A percentile compares a stretch with the other conserved stretches of the same genome.
phyloP scores from a whole-genome alignment of 1,140 invertebrate species.

The Microplitis demolitor region DNA sequence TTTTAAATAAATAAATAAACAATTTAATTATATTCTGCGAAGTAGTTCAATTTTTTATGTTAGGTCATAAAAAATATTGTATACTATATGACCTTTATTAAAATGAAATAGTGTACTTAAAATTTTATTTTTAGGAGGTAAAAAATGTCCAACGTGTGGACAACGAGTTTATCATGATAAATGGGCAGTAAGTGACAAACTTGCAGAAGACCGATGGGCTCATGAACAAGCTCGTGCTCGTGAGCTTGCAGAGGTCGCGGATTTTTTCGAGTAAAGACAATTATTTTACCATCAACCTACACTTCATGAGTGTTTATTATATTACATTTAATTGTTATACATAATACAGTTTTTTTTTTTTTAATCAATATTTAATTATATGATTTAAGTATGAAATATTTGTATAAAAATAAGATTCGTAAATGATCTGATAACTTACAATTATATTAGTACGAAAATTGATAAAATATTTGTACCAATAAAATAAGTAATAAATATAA shows the following conservation, averaged over 20 bases:
- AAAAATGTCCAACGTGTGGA: slow-evolving; percentile 68
- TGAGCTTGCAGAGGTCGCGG: slow-evolving; percentile 76
- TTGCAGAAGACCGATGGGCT: slow-evolving; percentile 78
- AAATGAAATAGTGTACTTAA: slow-evolving; percentile 15
- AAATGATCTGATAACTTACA: background rate
- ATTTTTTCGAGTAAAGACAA: slow-evolving; percentile 66
- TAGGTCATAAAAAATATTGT: background rate
- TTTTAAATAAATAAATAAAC: too few relatives aligned
- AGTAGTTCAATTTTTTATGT: background rate
- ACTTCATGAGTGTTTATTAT: too few relatives aligned
- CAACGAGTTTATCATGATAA: slow-evolving; percentile 76
- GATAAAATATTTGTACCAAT: too few relatives aligned
- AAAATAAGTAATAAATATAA: too few relatives aligned
- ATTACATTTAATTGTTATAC: too few relatives aligned
- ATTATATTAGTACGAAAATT: background rate
- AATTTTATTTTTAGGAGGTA: slow-evolving; percentile 58
- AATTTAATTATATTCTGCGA: too few relatives aligned
- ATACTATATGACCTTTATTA: slow-evolving; percentile 36
- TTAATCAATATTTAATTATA: too few relatives aligned
- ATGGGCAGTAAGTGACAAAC: slow-evolving; percentile 72
- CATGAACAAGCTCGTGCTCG: slow-evolving; percentile 76
- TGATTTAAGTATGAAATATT: too few relatives aligned
- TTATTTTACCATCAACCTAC: background rate
- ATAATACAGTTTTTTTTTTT: too few relatives aligned
- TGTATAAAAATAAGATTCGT: too few relatives aligned